phyloP scores from a whole-genome alignment of 2,888 invertebrate species.

The Amaurobius ferox region DNA sequence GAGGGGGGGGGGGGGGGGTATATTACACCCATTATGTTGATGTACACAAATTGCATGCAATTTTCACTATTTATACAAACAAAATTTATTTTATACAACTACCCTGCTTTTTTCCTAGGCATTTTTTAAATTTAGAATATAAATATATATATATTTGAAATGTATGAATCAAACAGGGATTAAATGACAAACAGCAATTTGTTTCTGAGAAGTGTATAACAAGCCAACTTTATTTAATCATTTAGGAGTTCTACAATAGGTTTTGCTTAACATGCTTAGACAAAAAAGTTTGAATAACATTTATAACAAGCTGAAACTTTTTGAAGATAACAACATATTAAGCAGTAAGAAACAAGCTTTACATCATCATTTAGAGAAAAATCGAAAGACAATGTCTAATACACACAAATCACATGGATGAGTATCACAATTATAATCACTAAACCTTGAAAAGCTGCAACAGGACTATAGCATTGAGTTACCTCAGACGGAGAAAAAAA shows the following conservation, averaged over 20 bases:
- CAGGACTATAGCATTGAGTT: constrained; percentile 25
- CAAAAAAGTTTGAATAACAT: constrained; percentile 64
- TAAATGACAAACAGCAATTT: too few species aligned
- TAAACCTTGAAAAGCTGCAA: constrained; percentile 61
- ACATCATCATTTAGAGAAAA: constrained; percentile 56
- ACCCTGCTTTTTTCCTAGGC: too few species aligned
- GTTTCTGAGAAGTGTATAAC: constrained; percentile 62
- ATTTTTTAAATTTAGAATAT: too few species aligned
- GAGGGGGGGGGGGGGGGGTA: too few species aligned
- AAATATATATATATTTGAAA: too few species aligned
- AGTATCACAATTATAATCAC: constrained; percentile 71
- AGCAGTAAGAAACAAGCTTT: constrained; percentile 64
- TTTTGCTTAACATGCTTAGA: constrained; percentile 62
- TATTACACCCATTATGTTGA: too few species aligned
- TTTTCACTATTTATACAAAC: too few species aligned
- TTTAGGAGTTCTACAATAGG: constrained; percentile 69
- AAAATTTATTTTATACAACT: too few species aligned
- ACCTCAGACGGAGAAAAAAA: constrained; percentile 46
- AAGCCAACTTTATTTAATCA: constrained; percentile 69
- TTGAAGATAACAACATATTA: constrained; percentile 27
- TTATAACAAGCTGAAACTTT: constrained; percentile 64
- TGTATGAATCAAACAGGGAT: too few species aligned
- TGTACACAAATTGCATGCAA: too few species aligned
- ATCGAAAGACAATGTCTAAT: constrained; percentile 47
- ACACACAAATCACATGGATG: constrained; percentile 65